Percentiles rank a stretch among this genome's conserved stretches.
Evolutionary conservation across 92 coral and sea anemone species (phyloP).

Genomic region (Diadumene lineata): DNA sequence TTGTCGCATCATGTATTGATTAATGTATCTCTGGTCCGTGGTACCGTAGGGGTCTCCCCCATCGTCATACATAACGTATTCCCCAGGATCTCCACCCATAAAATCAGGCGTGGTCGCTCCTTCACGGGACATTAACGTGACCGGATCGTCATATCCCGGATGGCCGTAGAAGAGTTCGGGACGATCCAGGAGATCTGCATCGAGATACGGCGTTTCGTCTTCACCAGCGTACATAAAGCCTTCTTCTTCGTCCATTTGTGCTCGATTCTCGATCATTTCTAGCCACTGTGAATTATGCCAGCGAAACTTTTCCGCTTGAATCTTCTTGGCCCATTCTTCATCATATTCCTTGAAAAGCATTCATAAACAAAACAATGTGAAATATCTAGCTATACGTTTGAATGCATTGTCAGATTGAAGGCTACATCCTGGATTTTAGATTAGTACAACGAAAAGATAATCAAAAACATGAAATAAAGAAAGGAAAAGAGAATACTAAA

Average conservation of each 20-base stretch:
- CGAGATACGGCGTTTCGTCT: slow-evolving; percentile 87
- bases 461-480: no score
- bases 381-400: neutral
- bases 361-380: neutral
- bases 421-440: no score
- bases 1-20: slow-evolving; percentile 52
- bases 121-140: slow-evolving; percentile 93
- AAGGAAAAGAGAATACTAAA: no score
- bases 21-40: slow-evolving; percentile 27
- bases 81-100: slow-evolving; percentile 81
- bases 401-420: slow-evolving; percentile 1
- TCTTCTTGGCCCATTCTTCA: slow-evolving; percentile 95
- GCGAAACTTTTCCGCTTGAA: slow-evolving; percentile 94
- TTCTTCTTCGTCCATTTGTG: slow-evolving; percentile 73
- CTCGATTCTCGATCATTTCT: slow-evolving; percentile 90
- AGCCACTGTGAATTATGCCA: slow-evolving; percentile 99
- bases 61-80: slow-evolving; percentile 75
- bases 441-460: no score
- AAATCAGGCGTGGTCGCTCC: slow-evolving; percentile 97
- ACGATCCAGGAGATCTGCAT: slow-evolving; percentile 93
- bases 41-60: slow-evolving; percentile 69
- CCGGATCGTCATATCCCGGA: slow-evolving; percentile 97
- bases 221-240: slow-evolving; percentile 78
- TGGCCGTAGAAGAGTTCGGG: slow-evolving; percentile 97
- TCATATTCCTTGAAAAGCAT: slow-evolving; percentile 74